Evolutionary conservation across 2,888 invertebrate genomes (phyloP), one percentile per base, ranked within the genome.

Genomic region (Plemyria rubiginata): DNA sequence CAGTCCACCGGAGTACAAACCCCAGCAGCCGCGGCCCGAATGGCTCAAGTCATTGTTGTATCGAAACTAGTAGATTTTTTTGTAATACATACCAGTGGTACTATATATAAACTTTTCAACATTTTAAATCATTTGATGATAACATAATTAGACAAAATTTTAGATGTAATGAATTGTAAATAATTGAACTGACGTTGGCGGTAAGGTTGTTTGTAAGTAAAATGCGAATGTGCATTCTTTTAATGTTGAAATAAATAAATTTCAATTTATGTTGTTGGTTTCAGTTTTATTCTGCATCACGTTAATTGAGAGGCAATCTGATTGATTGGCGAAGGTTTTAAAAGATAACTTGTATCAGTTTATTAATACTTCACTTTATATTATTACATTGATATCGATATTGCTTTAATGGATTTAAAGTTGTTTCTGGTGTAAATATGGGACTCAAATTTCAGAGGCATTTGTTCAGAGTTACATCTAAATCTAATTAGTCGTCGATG

Each of bases 161-260:
- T 74, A 76, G 74, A 70, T 70, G 59, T 70, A 60, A 74, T 71
- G 77, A 65, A 62, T 74, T 86, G 85, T 86, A 85, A 76, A 86
- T 85, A 81, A 82, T 84, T 85, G 88, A 86, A 88, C 84, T 85
- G 88, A 88, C 75, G 77, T 84, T 82, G 78, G 78, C 75, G 66
- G 76, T 88, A 87, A 87, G 84, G 81, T 86, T 85, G 85, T 87
- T 88, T 87, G 74, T 87, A 89, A 87, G 84, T 72, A 75, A 82
- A 79, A 85, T 84, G 82, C 86, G 77, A 80, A 80, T 77, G 76
- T 54, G 71, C 79, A 82, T 88, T 85, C 85, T 86, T 88, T 83
- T 83, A 79, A 89, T 84, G 88, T 90, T 89, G 82, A 86, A 90
- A 89, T 91, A 91, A 90, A 91, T 84, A 73, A 80, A 82, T 80